These are phyloP conservation scores for Aspidiotus rigidus DNA, from an alignment of 2,888 invertebrate species.

Conservation along the genomic window DNA sequence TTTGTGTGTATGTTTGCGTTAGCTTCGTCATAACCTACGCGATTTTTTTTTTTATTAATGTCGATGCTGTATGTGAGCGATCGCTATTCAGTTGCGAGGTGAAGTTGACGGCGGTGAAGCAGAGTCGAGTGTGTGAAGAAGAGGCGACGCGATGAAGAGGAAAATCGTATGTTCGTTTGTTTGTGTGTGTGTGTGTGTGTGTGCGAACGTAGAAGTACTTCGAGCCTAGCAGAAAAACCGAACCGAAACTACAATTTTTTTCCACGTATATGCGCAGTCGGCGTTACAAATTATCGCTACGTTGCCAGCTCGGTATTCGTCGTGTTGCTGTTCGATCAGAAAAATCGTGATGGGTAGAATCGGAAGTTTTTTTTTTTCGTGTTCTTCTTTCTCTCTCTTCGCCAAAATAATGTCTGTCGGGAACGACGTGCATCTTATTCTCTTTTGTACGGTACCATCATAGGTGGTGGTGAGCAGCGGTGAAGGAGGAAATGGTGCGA, in stretches of 20 bases:
- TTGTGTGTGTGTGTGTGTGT: neutral
- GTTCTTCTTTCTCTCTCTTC: too few species aligned
- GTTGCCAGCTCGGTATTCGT: slow-evolving; percentile 2
- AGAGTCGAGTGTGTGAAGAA: slow-evolving; percentile 2
- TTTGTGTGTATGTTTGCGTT: neutral
- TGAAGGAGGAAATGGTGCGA: too few species aligned
- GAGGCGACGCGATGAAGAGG: slow-evolving; percentile 4
- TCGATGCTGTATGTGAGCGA: neutral
- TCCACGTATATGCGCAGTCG: slow-evolving; percentile 1
- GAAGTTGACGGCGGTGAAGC: neutral
- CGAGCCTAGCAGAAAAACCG: neutral
- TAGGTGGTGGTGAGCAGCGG: too few species aligned
- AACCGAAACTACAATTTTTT: slow-evolving; percentile 1
- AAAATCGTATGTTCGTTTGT: neutral
- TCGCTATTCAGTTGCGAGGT: neutral
- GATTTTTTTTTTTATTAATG: neutral
- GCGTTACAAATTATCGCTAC: neutral
- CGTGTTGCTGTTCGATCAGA: neutral
- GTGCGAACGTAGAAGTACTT: neutral
- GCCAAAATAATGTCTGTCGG: too few species aligned
- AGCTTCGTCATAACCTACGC: neutral
- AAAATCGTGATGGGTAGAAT: neutral
- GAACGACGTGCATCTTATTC: too few species aligned
- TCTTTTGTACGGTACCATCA: too few species aligned
- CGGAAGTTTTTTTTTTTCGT: too few species aligned